phyloP scores from a whole-genome alignment of 2,797 vertebrate genomes.

The Anguilla pacifica region DNA sequence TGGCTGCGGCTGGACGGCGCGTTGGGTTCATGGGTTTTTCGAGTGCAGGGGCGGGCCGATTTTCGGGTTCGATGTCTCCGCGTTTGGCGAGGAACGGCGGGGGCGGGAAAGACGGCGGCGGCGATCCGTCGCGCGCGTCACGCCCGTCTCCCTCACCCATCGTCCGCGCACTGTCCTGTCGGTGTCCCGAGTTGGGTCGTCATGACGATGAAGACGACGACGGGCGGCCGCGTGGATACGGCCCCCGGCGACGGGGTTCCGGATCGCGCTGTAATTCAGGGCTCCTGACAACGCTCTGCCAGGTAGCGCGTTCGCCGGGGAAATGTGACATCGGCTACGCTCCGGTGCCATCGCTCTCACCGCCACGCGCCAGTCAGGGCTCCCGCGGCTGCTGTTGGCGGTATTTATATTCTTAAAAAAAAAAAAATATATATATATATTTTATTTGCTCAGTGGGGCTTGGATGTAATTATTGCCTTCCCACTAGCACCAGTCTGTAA shows the following conservation, averaged over 20 bases:
- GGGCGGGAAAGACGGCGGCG: not conserved
- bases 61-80: not conserved
- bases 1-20: not conserved
- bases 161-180: not conserved
- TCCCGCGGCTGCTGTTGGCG: not conserved
- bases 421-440: not conserved
- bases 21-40: not conserved
- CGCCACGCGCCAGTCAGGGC: not conserved
- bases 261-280: not conserved
- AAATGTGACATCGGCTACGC: slow-evolving; percentile 21
- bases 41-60: not conserved
- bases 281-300: slow-evolving; percentile 18
- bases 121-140: not conserved
- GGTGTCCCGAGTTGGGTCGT: not conserved
- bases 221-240: not conserved
- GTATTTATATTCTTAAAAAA: not conserved
- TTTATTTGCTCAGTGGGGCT: not conserved
- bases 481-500: not conserved
- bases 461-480: not conserved
- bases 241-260: not conserved
- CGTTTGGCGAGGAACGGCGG: not conserved
- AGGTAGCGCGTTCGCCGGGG: slow-evolving; percentile 8
- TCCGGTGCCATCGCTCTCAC: not conserved
- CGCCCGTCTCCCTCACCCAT: not conserved
- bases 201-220: not conserved